Evolutionary conservation across 2,797 vertebrate genomes (phyloP).

Genomic region (Glossophaga mutica): DNA sequence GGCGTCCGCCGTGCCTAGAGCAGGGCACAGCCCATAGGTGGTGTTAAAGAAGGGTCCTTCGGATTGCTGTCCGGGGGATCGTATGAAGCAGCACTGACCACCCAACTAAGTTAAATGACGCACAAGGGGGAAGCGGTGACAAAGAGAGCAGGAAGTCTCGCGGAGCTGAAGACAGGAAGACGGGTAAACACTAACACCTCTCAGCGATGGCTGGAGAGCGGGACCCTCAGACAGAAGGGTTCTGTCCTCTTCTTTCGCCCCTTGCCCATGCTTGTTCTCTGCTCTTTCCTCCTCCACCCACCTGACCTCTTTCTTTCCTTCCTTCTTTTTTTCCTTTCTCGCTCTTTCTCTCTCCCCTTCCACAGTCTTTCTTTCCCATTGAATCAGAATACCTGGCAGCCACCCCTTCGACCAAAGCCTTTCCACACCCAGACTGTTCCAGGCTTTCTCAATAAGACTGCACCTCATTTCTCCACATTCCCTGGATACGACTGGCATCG

Average conservation of each 20-base stretch:
- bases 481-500: neutral
- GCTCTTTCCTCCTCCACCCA: neutral
- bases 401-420: neutral
- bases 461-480: neutral
- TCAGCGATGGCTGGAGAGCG: neutral
- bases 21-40: fast-evolving
- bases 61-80: too few species aligned
- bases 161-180: neutral
- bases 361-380: neutral
- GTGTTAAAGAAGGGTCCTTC: fast-evolving
- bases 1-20: fast-evolving
- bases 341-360: too few species aligned
- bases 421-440: too few species aligned
- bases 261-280: neutral
- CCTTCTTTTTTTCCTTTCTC: fast-evolving
- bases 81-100: neutral
- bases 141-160: fast-evolving
- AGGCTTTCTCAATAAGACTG: neutral
- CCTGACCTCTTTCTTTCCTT: too few species aligned
- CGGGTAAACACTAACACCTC: fast-evolving
- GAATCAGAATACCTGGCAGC: neutral
- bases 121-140: neutral
- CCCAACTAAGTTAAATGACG: neutral
- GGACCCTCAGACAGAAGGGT: fast-evolving
- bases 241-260: neutral